phyloP scores from a whole-genome alignment of 2,797 vertebrate genomes.

The Malurus splendens region DNA sequence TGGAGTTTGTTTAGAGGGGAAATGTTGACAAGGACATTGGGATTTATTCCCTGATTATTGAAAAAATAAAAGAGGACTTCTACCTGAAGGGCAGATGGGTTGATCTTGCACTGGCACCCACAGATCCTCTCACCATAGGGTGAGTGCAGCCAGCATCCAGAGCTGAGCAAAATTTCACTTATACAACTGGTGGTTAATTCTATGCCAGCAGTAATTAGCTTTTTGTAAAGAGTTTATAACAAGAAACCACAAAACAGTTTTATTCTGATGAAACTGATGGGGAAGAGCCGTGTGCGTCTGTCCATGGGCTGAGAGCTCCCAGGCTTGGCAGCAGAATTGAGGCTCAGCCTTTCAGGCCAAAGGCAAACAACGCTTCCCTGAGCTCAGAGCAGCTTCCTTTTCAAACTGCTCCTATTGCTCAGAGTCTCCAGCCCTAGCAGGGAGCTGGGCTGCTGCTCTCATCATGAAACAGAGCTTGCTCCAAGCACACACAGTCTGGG shows the following conservation, averaged over 20 bases:
- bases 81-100: background rate
- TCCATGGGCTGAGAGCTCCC: conserved; percentile 5
- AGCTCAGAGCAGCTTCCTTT: background rate
- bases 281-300: background rate
- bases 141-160: conserved; percentile 14
- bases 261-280: conserved; percentile 34
- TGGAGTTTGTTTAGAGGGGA: background rate
- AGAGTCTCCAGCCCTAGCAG: background rate
- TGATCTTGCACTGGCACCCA: background rate
- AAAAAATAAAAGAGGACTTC: background rate
- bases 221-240: conserved; percentile 47
- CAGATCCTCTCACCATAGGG: background rate
- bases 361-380: background rate
- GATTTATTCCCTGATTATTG: background rate
- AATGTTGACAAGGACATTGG: background rate
- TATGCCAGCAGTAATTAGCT: conserved; percentile 49
- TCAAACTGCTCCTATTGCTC: background rate
- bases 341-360: background rate
- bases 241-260: conserved; percentile 52
- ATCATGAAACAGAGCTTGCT: background rate
- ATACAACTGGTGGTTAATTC: conserved; percentile 34
- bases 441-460: background rate
- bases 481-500: background rate
- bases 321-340: conserved; percentile 43
- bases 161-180: conserved; percentile 7